Conservation (phyloP, 2,888 invertebrate species). For the Arge pagana region DNA sequence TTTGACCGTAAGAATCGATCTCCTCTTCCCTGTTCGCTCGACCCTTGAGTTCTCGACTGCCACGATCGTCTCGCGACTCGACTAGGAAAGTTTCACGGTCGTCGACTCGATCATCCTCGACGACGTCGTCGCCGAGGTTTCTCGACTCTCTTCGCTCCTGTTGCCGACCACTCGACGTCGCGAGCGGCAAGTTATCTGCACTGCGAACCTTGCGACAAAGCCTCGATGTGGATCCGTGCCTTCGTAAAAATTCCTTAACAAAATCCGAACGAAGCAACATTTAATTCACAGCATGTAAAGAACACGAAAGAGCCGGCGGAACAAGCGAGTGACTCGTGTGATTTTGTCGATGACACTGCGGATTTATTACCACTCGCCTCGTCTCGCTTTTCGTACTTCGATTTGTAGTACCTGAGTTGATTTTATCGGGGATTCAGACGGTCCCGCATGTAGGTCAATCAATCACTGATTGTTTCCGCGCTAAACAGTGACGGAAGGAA, state of each 20-base stretch:
- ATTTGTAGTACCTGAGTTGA: too few species aligned
- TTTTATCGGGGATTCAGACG: too few species aligned
- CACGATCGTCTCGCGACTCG: conserved; percentile 12
- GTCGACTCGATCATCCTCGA: conserved; percentile 33
- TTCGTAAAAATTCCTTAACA: conserved; percentile 70
- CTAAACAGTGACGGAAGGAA: too few species aligned
- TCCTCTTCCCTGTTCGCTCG: conserved; percentile 42
- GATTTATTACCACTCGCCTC: too few species aligned
- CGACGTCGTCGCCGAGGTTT: conserved; percentile 41
- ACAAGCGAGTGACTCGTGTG: too few species aligned
- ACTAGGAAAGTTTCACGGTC: conserved; percentile 45
- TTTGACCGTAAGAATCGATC: conserved; percentile 41
- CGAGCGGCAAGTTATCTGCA: conserved; percentile 69
- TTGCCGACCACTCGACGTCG: conserved; percentile 49
- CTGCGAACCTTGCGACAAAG: conserved; percentile 80
- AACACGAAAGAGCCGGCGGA: too few species aligned
- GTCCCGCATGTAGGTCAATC: too few species aligned
- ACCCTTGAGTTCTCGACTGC: conserved; percentile 41
- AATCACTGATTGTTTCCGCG: too few species aligned
- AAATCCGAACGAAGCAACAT: not conserved
- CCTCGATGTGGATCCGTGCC: conserved; percentile 80
- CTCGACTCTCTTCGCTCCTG: conserved; percentile 32
- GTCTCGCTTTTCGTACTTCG: too few species aligned
- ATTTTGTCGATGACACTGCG: too few species aligned
- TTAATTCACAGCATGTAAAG: too few species aligned